Conservation (phyloP, 2,797 vertebrate species). For the Lacerta agilis region DNA sequence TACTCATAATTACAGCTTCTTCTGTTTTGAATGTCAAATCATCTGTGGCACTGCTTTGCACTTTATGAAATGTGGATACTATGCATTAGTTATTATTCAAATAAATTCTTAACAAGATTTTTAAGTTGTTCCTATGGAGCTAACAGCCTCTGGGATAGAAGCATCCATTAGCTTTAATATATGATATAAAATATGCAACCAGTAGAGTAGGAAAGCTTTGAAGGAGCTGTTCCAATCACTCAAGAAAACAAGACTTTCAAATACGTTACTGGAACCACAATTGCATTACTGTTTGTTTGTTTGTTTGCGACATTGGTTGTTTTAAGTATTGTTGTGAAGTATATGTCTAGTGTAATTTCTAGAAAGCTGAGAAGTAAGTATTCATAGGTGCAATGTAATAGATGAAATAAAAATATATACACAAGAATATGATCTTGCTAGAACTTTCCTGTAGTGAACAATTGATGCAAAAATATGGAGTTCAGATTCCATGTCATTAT, state of each 20-base stretch:
- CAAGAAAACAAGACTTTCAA: background rate
- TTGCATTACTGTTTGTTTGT: background rate
- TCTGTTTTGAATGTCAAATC: conserved; percentile 3
- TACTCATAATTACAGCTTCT: background rate
- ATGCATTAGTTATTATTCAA: conserved; percentile 3
- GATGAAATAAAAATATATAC: background rate
- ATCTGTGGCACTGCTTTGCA: background rate
- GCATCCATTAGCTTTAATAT: conserved; percentile 9
- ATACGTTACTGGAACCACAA: background rate
- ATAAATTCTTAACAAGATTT: conserved; percentile 11
- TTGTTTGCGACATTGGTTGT: background rate
- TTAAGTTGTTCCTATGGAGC: background rate
- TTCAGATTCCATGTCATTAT: background rate
- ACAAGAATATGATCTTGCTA: background rate
- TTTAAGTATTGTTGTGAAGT: background rate
- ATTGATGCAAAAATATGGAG: too few species aligned
- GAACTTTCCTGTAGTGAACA: background rate
- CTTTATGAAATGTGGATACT: conserved; percentile 5
- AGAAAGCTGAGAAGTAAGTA: background rate
- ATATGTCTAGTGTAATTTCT: background rate
- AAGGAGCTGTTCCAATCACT: background rate
- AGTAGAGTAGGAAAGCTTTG: conserved; percentile 1
- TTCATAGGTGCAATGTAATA: background rate
- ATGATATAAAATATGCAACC: conserved; percentile 17
- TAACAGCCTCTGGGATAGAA: background rate